Conservation (phyloP, 2,113 vertebrate genomes). For the Empidonax traillii region DNA sequence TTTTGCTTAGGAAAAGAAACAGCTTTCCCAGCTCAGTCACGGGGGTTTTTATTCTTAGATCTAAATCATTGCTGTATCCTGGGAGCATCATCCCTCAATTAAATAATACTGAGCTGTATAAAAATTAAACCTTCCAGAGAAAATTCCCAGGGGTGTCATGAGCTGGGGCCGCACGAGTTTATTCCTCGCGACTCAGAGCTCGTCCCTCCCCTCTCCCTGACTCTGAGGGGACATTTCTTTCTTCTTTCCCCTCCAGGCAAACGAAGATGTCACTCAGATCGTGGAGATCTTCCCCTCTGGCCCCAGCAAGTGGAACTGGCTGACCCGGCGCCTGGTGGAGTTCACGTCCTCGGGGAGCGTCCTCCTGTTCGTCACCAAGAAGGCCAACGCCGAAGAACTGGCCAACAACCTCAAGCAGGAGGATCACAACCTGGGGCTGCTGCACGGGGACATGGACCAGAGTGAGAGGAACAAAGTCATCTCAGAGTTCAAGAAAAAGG, state of each 20-base stretch:
- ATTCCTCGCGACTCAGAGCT: rapidly evolving
- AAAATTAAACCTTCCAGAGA: background rate
- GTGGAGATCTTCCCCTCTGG: slow-evolving; percentile 89
- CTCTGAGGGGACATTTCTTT: background rate
- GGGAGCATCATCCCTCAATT: background rate
- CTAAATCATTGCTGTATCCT: background rate
- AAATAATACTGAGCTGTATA: background rate
- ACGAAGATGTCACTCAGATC: slow-evolving; percentile 96
- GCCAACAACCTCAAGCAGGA: slow-evolving; percentile 92
- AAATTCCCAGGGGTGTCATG: background rate
- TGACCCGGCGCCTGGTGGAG: slow-evolving; percentile 91
- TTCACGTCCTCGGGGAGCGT: slow-evolving; percentile 95
- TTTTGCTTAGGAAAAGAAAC: background rate
- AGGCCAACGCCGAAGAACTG: slow-evolving; percentile 92
- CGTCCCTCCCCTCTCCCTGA: background rate
- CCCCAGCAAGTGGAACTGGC: slow-evolving; percentile 93
- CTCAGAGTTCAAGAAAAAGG: slow-evolving; percentile 96
- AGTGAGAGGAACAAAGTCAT: slow-evolving; percentile 99
- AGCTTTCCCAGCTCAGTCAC: background rate
- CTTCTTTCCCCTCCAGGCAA: slow-evolving; percentile 79
- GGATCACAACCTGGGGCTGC: slow-evolving; percentile 90
- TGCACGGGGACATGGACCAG: slow-evolving; percentile 99
- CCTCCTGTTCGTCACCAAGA: slow-evolving; percentile 97
- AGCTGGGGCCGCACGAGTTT: background rate
- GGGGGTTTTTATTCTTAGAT: background rate